A percentile compares a stretch with the other conserved stretches of the same genome.
Evolutionary conservation across 2,888 invertebrate species (phyloP).

Genomic region (Elaeidobius kamerunicus): DNA sequence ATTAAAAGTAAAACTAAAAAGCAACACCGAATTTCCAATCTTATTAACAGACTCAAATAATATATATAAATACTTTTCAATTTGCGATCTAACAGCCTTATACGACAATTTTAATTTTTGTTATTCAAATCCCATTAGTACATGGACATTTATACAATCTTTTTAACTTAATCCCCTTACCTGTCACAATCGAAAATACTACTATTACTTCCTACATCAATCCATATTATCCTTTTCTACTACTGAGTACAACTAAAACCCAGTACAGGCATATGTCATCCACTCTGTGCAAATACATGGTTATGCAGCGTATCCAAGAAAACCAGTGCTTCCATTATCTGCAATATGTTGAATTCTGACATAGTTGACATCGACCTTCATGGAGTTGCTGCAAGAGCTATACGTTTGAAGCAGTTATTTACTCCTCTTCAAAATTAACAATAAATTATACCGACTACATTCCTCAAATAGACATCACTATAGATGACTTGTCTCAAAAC

Average conservation of each 20-base stretch:
- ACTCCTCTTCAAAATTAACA: not conserved
- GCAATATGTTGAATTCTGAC: not conserved
- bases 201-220: conserved; percentile 9
- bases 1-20: conserved; percentile 17
- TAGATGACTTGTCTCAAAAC: no score
- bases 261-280: not conserved
- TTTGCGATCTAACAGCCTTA: conserved; percentile 11
- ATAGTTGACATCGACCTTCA: not conserved
- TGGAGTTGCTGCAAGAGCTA: no score
- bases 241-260: conserved; percentile 10
- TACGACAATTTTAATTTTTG: conserved; percentile 24
- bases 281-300: not conserved
- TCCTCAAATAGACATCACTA: no score
- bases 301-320: not conserved
- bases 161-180: conserved; percentile 17
- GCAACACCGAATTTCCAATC: conserved; percentile 25
- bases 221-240: conserved; percentile 8
- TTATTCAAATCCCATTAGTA: conserved; percentile 23
- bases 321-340: not conserved
- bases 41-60: conserved; percentile 1
- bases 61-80: conserved; percentile 25
- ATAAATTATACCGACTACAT: not conserved
- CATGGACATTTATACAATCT: conserved; percentile 7
- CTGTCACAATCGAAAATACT: not conserved
- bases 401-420: not conserved